Evolutionary conservation across 2,888 invertebrate genomes (phyloP), one percentile per base, ranked within the genome.

Genomic region (Hoplodrina ambigua): DNA sequence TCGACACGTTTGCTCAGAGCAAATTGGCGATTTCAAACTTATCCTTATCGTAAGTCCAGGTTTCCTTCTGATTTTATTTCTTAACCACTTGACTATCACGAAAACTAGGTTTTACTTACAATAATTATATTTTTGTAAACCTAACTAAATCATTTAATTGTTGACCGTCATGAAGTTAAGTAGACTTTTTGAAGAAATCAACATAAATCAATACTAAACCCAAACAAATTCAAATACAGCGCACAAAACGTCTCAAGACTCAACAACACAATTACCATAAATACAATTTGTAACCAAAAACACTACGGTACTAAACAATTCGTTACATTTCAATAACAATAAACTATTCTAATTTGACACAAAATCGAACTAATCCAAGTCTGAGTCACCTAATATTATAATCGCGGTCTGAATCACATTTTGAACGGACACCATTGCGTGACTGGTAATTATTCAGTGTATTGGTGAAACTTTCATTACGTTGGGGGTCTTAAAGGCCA

Each of bases 391-490:
- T 74, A 57, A 85, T 86, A 86, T 80, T 79, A 83, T 84, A 86
- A 84, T 85, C 84, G 83, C 20, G 37, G 61, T 75, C 80, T 72
- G 83, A 84, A 80, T 87, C 84, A 85, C 83, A 81, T 81, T 83
- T 83, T 88, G 89, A 90, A 89, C 88, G 89, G 86, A 87, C 86
- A 85, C 85, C 72, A 49, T 92, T 87, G 92, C 92, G 92, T 92
- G 92, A 88, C 89, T 86, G 64, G 86, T 91, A 90, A 92, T 92
- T 92, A 91, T 85, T 78, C 78, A 69, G 62, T 67, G 69, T 78
- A 81, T 83, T 75, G 74, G 77, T 84, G 78, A 80, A 82, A 85
- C 81, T 83, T 81, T 80, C 81, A 77, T 80, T 79, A 74, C 68
- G 69, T 67, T 76, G 86, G 89, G 89, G 89, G 86, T 86, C 87